phyloP scores from a whole-genome alignment of 2,888 invertebrate species.

The Apotomis capreana region DNA sequence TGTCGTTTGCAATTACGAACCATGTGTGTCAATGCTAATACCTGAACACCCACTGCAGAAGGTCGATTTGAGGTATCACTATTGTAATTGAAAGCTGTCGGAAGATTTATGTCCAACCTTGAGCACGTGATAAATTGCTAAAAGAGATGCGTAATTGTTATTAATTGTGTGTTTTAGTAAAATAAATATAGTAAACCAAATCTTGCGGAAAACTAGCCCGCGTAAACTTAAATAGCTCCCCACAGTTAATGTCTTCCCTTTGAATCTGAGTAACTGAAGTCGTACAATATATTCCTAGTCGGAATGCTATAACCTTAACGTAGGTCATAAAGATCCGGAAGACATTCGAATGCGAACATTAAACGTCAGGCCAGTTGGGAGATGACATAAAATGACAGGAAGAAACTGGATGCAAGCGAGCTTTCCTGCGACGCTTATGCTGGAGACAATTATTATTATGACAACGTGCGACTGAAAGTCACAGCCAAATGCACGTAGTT shows the following conservation, averaged over 20 bases:
- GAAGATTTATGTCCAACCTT: constrained; percentile 44
- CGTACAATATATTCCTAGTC: background rate
- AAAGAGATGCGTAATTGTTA: constrained; percentile 15
- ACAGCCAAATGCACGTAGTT: constrained; percentile 26
- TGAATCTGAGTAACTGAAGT: background rate
- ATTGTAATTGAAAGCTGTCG: constrained; percentile 60
- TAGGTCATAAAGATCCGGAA: constrained; percentile 25
- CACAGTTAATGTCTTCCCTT: background rate
- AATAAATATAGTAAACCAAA: background rate
- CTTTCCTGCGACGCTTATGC: constrained; percentile 22
- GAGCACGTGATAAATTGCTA: constrained; percentile 38
- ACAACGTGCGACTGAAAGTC: constrained; percentile 28
- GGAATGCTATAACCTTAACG: constrained; percentile 10
- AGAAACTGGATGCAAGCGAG: constrained; percentile 11
- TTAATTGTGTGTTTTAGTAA: background rate
- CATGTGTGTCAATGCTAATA: constrained; percentile 79
- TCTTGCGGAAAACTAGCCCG: background rate
- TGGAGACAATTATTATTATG: constrained; percentile 29
- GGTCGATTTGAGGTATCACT: constrained; percentile 61
- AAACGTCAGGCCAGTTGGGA: constrained; percentile 23
- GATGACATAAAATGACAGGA: constrained; percentile 26
- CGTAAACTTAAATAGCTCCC: too few relatives aligned
- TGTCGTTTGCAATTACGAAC: constrained; percentile 62
- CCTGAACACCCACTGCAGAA: constrained; percentile 66
- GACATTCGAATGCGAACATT: constrained; percentile 29